Percentiles rank a stretch among this genome's conserved stretches.
phyloP scores from a whole-genome alignment of 2,797 vertebrate species.

The Arctocebus calabarensis region DNA sequence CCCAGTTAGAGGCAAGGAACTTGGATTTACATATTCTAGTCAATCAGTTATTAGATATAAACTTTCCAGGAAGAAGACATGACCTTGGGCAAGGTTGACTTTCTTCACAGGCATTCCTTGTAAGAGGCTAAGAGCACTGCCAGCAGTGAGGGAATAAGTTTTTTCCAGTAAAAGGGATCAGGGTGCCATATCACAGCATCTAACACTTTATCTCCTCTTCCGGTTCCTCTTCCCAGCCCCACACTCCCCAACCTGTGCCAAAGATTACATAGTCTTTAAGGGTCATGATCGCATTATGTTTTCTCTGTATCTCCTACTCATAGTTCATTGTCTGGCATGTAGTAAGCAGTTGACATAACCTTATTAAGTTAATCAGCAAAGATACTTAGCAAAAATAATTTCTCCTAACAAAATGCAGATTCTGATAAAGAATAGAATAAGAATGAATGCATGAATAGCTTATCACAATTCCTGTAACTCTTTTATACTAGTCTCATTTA shows the following conservation, averaged over 20 bases:
- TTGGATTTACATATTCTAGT: background rate
- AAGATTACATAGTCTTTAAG: background rate
- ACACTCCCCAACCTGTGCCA: background rate
- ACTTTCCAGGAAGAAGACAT: background rate
- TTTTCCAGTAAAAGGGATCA: background rate
- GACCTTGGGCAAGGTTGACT: background rate
- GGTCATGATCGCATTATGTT: background rate
- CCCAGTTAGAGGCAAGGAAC: background rate
- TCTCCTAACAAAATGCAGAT: background rate
- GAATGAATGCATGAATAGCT: no score
- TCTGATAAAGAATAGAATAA: background rate
- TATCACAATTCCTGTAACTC: background rate
- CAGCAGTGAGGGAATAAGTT: background rate
- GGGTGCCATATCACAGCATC: background rate
- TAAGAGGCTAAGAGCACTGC: background rate
- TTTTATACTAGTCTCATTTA: background rate
- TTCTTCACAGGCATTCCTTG: background rate
- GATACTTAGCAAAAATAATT: background rate
- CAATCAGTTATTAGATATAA: background rate
- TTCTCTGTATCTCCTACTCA: background rate
- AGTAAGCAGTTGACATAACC: background rate
- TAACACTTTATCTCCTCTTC: background rate
- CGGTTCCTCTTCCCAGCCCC: no score
- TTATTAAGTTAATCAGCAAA: background rate
- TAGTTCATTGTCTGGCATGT: background rate